Percentiles rank a stretch among this genome's conserved stretches.
phyloP scores from a whole-genome alignment of 2,113 vertebrate genomes.

The Leiothrix lutea region DNA sequence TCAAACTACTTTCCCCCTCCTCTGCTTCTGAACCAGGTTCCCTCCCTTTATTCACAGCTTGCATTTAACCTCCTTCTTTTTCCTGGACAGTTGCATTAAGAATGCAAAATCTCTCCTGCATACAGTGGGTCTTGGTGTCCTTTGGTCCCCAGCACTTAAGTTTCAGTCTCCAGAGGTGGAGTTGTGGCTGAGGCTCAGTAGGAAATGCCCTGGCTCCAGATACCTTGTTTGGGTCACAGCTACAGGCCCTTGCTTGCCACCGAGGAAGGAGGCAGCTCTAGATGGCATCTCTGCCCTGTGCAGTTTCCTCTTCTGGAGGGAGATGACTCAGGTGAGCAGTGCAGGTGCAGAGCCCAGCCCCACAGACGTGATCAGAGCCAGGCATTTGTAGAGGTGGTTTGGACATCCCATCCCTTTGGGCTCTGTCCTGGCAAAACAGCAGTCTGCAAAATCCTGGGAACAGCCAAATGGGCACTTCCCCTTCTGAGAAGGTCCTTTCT shows the following conservation, averaged over 20 bases:
- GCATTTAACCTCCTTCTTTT: neutral
- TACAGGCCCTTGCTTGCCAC: neutral
- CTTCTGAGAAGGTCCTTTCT: neutral
- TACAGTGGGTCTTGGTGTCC: neutral
- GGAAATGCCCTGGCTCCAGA: neutral
- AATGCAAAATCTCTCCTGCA: neutral
- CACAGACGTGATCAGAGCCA: rapidly evolving
- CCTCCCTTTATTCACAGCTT: neutral
- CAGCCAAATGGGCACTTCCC: neutral
- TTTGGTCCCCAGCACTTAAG: rapidly evolving
- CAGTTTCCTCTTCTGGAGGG: neutral
- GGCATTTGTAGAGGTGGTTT: neutral
- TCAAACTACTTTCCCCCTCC: neutral
- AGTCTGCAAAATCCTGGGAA: neutral
- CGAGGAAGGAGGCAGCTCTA: neutral
- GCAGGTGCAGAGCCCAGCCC: neutral
- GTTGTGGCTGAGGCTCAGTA: neutral
- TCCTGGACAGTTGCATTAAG: neutral
- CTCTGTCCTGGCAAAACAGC: neutral
- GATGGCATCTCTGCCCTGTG: neutral
- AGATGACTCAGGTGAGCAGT: neutral
- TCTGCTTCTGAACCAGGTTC: neutral
- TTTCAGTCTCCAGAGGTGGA: neutral
- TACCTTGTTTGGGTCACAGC: neutral
- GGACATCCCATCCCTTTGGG: neutral